phyloP scores from a whole-genome alignment of 2,797 vertebrate species.

The Sphaeramia orbicularis region DNA sequence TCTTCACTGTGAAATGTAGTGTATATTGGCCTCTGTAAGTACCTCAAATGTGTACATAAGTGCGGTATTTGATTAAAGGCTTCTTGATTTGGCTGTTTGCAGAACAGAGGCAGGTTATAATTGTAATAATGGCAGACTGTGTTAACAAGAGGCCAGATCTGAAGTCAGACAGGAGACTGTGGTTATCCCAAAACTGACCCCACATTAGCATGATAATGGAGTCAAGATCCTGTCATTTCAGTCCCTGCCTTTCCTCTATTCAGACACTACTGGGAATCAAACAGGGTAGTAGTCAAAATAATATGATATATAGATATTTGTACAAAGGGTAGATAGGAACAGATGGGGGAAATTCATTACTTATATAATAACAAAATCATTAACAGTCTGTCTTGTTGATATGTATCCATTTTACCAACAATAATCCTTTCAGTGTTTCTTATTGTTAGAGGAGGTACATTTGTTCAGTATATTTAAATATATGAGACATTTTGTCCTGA shows the following conservation, averaged over 20 bases:
- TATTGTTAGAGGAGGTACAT: no score
- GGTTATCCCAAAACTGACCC: slow-evolving; percentile 46
- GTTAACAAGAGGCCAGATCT: slow-evolving; percentile 57
- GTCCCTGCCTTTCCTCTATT: slow-evolving; percentile 2
- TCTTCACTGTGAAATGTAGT: no score
- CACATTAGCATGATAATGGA: slow-evolving; percentile 45
- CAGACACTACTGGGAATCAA: not conserved
- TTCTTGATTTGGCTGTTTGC: slow-evolving; percentile 61
- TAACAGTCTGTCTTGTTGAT: not conserved
- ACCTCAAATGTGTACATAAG: no score
- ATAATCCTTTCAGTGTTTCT: not conserved
- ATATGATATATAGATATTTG: slow-evolving; percentile 11
- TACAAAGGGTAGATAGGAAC: not conserved
- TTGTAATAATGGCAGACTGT: slow-evolving; percentile 57
- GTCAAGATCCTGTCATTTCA: slow-evolving; percentile 13
- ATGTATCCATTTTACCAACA: not conserved
- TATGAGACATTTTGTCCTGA: no score
- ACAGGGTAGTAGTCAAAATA: slow-evolving; percentile 8
- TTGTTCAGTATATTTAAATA: no score
- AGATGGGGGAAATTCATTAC: not conserved
- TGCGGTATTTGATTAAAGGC: slow-evolving; percentile 19
- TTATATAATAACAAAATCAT: not conserved
- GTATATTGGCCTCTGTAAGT: no score
- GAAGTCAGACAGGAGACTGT: slow-evolving; percentile 30
- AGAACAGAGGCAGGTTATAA: slow-evolving; percentile 52